Base-by-base conservation (phyloP, 2,888 invertebrate species). In the Lasius fuliginosus region DNA sequence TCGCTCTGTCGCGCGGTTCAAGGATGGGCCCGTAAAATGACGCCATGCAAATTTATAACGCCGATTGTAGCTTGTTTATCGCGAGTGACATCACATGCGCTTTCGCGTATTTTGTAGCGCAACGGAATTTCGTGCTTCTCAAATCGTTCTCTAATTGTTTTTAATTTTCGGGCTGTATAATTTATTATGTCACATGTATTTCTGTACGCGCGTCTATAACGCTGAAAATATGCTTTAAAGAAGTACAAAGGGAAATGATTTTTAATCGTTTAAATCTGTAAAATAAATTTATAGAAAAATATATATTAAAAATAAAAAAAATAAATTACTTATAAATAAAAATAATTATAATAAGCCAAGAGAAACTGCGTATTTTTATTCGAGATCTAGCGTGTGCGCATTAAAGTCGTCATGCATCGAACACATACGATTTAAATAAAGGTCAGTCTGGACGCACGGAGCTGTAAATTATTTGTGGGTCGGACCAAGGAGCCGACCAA, bases 381-480 rank as follows among this genome's bases (percentile, higher is more conserved):
- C 33, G 27, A 62, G 11, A 58, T 69, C 11, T 64, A 73, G n/a
- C 30, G 40, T 42, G 49, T 49, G 58, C 56, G 46, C 30, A 58
- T 56, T 42, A 49, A 68, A 82, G 15, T 86, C 65, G 33, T 68
- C 53, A 81, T 86, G 85, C 83, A 18, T 65, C 46, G 60, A 58
- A 77, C 82, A 85, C 83, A 85, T 82, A 33, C 49, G 56, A 69
- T 30, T 84, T 79, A 87, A 85, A 88, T 88, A 90, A 85, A 88
- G 85, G 84, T 81, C 86, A 69, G 33, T 60, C 65, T 40, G 74
- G 58, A 77, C 88, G 53, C n/a, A n/a, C n/a, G 53, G 64, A 85
- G 74, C 88, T 46, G 75, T 64, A 86, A 85, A 90, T 90, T 87
- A 89, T 90, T 89, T 82, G 88, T 87, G 83, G 85, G 42, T 87